These are phyloP conservation scores for Resseliella maxima DNA, from an alignment of 2,888 invertebrate genomes.

Conservation along the genomic window DNA sequence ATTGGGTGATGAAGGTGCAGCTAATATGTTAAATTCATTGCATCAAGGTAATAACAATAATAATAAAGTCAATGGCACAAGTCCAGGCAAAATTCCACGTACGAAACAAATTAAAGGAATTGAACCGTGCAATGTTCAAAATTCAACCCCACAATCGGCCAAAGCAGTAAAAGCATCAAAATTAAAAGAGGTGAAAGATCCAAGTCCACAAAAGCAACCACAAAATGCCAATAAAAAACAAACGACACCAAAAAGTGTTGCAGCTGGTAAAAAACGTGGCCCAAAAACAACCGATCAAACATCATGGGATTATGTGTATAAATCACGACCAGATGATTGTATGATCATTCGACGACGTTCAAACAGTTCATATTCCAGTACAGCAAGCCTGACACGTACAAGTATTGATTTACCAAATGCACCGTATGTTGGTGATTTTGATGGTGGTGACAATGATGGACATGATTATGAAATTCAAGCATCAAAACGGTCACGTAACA, in stretches of 20 bases:
- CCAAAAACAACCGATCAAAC: constrained; percentile 60
- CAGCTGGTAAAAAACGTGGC: constrained; percentile 58
- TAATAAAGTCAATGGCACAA: constrained; percentile 63
- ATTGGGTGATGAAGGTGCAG: constrained; percentile 86
- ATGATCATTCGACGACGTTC: constrained; percentile 85
- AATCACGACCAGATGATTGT: constrained; percentile 75
- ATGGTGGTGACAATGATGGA: constrained; percentile 19
- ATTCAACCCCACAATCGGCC: constrained; percentile 68
- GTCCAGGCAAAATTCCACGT: constrained; percentile 65
- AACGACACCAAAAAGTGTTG: not conserved
- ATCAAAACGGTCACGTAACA: not conserved
- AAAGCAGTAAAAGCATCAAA: constrained; percentile 67
- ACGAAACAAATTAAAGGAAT: constrained; percentile 70
- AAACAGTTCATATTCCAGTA: constrained; percentile 83
- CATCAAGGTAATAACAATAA: constrained; percentile 68
- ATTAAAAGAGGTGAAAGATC: constrained; percentile 60
- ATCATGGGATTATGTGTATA: constrained; percentile 73
- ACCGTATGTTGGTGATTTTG: constrained; percentile 33
- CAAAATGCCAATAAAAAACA: not conserved
- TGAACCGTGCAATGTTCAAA: constrained; percentile 61
- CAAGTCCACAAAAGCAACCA: not conserved
- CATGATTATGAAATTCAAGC: constrained; percentile 6
- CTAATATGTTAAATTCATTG: constrained; percentile 85
- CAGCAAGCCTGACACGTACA: constrained; percentile 72
- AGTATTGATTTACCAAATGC: constrained; percentile 68